phyloP scores from a whole-genome alignment of 2,888 invertebrate species.

The Vanessa cardui region DNA sequence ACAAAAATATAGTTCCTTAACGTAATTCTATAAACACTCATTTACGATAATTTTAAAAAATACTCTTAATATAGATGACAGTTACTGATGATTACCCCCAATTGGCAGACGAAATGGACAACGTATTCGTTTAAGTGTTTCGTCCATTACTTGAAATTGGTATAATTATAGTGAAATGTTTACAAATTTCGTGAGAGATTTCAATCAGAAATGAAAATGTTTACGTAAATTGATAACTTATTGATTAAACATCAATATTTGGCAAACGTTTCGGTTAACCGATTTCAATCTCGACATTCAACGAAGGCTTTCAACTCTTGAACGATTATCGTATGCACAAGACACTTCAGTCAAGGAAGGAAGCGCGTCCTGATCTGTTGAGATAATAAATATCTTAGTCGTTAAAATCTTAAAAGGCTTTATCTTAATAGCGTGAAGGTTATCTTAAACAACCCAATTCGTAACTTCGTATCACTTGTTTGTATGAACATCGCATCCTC shows the following conservation, averaged over 20 bases:
- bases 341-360: constrained; percentile 34
- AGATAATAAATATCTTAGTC: constrained; percentile 37
- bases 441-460: constrained; percentile 30
- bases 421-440: constrained; percentile 31
- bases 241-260: constrained; percentile 27
- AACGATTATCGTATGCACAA: constrained; percentile 24
- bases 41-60: constrained; percentile 10
- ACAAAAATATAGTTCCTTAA: constrained; percentile 16
- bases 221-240: constrained; percentile 28
- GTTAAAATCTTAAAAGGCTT: constrained; percentile 32
- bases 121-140: constrained; percentile 18
- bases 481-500: constrained; percentile 23
- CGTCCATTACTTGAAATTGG: constrained; percentile 12
- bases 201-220: constrained; percentile 21
- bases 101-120: constrained; percentile 9
- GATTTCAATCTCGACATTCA: constrained; percentile 8
- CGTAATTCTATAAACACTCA: constrained; percentile 17
- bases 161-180: constrained; percentile 21
- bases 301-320: constrained; percentile 20
- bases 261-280: constrained; percentile 15
- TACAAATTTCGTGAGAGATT: constrained; percentile 16
- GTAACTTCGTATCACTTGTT: constrained; percentile 20
- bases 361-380: constrained; percentile 28
- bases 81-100: constrained; percentile 16
- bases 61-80: constrained; percentile 9